Conservation (phyloP, 2,797 vertebrate species). For the Helarctos malayanus region DNA sequence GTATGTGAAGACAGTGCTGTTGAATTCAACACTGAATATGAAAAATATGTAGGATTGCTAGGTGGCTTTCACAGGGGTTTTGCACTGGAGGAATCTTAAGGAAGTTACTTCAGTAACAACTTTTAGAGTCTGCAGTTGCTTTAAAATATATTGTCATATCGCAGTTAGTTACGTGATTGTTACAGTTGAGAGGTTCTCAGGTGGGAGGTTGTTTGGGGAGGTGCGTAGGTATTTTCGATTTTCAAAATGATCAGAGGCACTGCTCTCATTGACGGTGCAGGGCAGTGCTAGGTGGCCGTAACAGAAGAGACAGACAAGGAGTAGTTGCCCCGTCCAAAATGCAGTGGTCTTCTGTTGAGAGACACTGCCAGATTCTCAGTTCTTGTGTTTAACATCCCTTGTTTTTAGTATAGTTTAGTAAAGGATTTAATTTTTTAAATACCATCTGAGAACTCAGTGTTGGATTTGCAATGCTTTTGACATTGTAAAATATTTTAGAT, state of each 20-base stretch:
- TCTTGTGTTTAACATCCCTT: neutral
- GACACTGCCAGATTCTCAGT: neutral
- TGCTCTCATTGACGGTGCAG: neutral
- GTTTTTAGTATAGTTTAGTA: slow-evolving; percentile 22
- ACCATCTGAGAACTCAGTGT: neutral
- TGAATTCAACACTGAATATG: neutral
- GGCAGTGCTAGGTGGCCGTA: neutral
- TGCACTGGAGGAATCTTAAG: neutral
- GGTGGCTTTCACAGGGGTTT: neutral
- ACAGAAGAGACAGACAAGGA: neutral
- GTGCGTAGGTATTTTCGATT: neutral
- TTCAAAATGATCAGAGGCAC: neutral
- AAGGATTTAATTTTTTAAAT: slow-evolving; percentile 7
- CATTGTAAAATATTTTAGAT: neutral
- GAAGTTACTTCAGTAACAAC: neutral
- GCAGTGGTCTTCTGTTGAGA: neutral
- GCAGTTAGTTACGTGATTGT: neutral
- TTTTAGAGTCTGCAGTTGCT: neutral
- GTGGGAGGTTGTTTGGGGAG: neutral
- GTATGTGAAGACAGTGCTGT: neutral
- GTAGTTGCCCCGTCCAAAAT: neutral
- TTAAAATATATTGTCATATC: neutral
- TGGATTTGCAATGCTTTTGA: neutral
- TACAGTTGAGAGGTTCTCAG: neutral
- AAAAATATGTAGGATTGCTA: neutral